Evolutionary conservation across 92 coral and sea anemone species (phyloP).

Genomic region (Desmophyllum pertusum): DNA sequence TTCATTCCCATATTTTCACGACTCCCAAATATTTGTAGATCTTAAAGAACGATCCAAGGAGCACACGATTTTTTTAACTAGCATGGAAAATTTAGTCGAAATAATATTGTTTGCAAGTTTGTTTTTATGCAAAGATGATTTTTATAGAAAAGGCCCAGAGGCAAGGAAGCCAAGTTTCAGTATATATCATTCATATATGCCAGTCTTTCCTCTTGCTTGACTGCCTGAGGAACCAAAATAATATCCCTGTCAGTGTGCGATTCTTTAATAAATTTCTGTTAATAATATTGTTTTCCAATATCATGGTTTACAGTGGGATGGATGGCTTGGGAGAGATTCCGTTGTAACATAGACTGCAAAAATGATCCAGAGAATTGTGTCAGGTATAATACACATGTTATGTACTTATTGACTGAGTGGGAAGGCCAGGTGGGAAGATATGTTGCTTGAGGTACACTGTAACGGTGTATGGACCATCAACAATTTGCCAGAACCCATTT

Average conservation of each 20-base stretch:
- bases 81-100: not conserved
- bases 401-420: not conserved
- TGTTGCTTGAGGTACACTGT: not conserved
- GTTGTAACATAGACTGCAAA: constrained; percentile 91
- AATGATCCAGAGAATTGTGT: constrained; percentile 88
- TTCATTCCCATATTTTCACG: too few species aligned
- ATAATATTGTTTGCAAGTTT: not conserved
- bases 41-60: too few species aligned
- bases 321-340: constrained; percentile 99
- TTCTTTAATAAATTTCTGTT: not conserved
- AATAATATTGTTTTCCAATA: not conserved
- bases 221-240: not conserved
- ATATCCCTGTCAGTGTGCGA: not conserved
- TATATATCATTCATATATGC: too few species aligned
- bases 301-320: constrained; percentile 89
- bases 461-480: too few species aligned
- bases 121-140: not conserved
- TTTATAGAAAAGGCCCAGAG: not conserved
- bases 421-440: not conserved
- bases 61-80: not conserved
- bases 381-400: constrained; percentile 56
- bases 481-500: too few species aligned
- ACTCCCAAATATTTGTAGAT: not conserved
- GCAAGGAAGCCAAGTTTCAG: too few species aligned
- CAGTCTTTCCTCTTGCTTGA: too few species aligned